A percentile compares a stretch with the other conserved stretches of the same genome.
Evolutionary conservation across 2,113 vertebrate genomes (phyloP).

Genomic region (Channa maculata): DNA sequence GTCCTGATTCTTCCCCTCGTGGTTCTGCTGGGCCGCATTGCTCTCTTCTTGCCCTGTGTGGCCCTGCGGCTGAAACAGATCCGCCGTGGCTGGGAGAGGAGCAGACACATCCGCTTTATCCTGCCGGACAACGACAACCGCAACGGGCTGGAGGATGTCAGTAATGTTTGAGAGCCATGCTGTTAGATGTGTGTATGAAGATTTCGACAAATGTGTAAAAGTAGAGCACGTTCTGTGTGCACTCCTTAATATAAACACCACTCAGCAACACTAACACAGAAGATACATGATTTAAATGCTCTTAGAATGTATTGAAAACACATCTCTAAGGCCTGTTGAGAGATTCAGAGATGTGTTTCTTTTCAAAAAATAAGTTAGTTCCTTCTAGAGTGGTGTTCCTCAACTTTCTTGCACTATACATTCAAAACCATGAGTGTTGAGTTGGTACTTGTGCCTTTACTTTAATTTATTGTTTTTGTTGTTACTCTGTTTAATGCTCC

Average conservation of each 20-base stretch:
- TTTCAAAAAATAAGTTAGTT: slow-evolving; percentile 2
- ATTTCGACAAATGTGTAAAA: neutral
- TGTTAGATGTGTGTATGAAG: neutral
- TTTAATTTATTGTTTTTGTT: slow-evolving; percentile 32
- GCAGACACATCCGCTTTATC: slow-evolving; percentile 61
- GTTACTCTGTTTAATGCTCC: neutral
- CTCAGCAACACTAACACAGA: neutral
- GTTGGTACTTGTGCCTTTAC: neutral
- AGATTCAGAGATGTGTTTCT: neutral
- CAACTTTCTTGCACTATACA: slow-evolving; percentile 16
- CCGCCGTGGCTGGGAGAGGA: slow-evolving; percentile 93
- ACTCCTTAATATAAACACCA: neutral
- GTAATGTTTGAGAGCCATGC: slow-evolving; percentile 71
- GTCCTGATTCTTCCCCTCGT: slow-evolving; percentile 85
- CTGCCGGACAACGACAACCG: slow-evolving; percentile 62
- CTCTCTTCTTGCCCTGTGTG: slow-evolving; percentile 87
- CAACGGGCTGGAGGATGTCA: slow-evolving; percentile 61
- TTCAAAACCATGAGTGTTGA: neutral
- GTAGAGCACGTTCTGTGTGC: neutral
- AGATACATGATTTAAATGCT: slow-evolving; percentile 35
- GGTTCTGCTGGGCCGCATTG: slow-evolving; percentile 86
- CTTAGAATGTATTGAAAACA: slow-evolving; percentile 13
- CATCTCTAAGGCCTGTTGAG: neutral
- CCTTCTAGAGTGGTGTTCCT: neutral
- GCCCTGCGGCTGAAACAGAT: slow-evolving; percentile 84